Conservation (phyloP, 2,113 vertebrate genomes). For the Lagopus muta region DNA sequence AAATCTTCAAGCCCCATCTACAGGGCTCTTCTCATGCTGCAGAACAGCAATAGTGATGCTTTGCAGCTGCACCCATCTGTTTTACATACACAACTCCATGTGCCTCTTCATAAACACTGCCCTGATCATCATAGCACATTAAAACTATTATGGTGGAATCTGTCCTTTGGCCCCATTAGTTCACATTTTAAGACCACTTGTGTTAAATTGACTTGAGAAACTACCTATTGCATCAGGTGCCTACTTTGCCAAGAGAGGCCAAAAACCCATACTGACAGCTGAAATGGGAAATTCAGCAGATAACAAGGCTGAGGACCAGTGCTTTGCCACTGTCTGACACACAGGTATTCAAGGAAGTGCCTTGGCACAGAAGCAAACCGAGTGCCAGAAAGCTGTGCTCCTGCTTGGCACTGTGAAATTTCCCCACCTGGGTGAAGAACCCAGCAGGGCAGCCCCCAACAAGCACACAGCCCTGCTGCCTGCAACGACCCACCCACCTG, state of each 20-base stretch:
- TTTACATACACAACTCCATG: background rate
- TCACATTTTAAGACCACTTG: background rate
- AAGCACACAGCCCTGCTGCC: background rate
- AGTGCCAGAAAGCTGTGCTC: background rate
- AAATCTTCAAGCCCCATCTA: constrained; percentile 4
- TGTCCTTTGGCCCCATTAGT: background rate
- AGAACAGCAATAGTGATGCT: background rate
- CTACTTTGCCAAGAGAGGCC: background rate
- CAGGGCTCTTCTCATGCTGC: background rate
- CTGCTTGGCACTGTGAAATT: fast-evolving
- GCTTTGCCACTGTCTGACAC: background rate
- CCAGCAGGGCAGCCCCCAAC: background rate
- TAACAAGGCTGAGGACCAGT: background rate
- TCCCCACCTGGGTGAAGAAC: background rate
- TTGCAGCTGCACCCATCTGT: background rate
- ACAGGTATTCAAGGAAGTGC: fast-evolving
- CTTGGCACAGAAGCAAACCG: fast-evolving
- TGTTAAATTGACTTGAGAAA: background rate
- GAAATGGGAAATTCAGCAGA: background rate
- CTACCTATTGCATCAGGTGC: background rate
- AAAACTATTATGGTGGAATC: background rate
- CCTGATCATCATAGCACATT: background rate
- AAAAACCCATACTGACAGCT: background rate
- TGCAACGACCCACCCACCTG: constrained; percentile 69
- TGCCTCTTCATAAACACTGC: background rate